These are phyloP conservation scores for Drosophila subsilvestris DNA, from an alignment of 2,888 invertebrate species.

Conservation along the genomic window DNA sequence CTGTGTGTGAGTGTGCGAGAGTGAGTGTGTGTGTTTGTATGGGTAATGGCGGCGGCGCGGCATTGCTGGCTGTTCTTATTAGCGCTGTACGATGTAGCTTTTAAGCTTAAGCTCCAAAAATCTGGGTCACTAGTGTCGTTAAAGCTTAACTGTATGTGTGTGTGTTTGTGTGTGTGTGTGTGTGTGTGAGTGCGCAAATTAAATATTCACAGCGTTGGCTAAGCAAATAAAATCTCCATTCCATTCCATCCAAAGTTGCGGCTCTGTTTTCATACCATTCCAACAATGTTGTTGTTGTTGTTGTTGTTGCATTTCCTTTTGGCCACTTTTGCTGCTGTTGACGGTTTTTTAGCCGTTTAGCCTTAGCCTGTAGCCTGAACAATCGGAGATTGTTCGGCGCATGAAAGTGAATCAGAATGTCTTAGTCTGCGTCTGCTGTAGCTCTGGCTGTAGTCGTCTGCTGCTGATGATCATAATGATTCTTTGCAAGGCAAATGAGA, in stretches of 20 bases:
- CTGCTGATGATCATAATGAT: conserved; percentile 10
- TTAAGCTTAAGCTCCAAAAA: conserved; percentile 63
- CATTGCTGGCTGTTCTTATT: conserved; percentile 67
- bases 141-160: conserved; percentile 40
- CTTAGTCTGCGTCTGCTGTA: conserved; percentile 41
- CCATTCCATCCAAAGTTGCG: conserved; percentile 50
- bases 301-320: conserved; percentile 48
- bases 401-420: conserved; percentile 79
- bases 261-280: conserved; percentile 46
- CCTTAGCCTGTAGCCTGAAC: conserved; percentile 24
- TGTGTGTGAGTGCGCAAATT: conserved; percentile 70
- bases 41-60: conserved; percentile 68
- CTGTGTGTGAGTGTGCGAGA: conserved; percentile 7
- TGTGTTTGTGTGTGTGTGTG: conserved; percentile 26
- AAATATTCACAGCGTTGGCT: conserved; percentile 77
- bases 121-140: conserved; percentile 76
- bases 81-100: conserved; percentile 60
- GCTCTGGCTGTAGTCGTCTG: too few relatives aligned
- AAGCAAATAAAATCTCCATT: conserved; percentile 75
- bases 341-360: conserved; percentile 46
- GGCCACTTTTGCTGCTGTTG: conserved; percentile 43
- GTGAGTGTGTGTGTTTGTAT: conserved; percentile 52
- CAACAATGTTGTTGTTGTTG: conserved; percentile 25
- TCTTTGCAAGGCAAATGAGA: conserved; percentile 74
- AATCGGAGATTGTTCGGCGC: conserved; percentile 66